Base-by-base conservation (phyloP, 2,888 invertebrate genomes). In the Himalopsyche japonica region DNA sequence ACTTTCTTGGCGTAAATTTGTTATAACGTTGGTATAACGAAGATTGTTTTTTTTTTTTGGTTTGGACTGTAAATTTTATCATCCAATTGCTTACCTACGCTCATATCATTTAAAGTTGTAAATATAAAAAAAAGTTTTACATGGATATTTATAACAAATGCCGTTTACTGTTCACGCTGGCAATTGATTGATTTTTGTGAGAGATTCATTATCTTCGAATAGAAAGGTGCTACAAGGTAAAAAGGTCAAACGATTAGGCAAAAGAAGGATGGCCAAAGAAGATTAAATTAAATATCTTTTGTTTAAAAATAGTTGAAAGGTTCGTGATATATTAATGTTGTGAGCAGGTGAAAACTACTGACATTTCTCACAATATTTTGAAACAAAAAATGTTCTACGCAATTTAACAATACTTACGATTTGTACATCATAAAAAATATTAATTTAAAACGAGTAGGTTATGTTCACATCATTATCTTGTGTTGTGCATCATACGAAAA, bases 191-290 rank as follows among this genome's bases (percentile, higher is more conserved):
- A 70, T 70, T 70, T 70, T 70, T 10, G 70, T 70, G 8, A 24
- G 70, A 70, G 70, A 70, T 70, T 70, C 70, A 70, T 70, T 70
- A 70, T 70, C 70, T 70, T 30, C 70, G 70, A 70, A 70, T 70
- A 70, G 70, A 70, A 70, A 70, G 70, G 70, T 70, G 70, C 70
- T 70, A 70, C 70, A 70, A 30, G 70, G 70, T 70, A 70, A 70
- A 70, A 70, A 70, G 83, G 83, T 83, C 83, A 83, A 83, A 57
- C 83, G 83, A 83, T 83, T 76, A 83, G 80, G 83, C 80, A 77
- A 83, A 83, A 83, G 83, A 80, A 83, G 83, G 83, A 83, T 83
- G 83, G 80, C 37, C 80, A 30, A 43, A 37, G 76, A 76, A 80
- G 83, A 83, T 83, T 80, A 76, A 80, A 80, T 80, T 80, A 83